Evolutionary conservation across 2,113 vertebrate genomes (phyloP).

Genomic region (Leptodactylus fuscus): DNA sequence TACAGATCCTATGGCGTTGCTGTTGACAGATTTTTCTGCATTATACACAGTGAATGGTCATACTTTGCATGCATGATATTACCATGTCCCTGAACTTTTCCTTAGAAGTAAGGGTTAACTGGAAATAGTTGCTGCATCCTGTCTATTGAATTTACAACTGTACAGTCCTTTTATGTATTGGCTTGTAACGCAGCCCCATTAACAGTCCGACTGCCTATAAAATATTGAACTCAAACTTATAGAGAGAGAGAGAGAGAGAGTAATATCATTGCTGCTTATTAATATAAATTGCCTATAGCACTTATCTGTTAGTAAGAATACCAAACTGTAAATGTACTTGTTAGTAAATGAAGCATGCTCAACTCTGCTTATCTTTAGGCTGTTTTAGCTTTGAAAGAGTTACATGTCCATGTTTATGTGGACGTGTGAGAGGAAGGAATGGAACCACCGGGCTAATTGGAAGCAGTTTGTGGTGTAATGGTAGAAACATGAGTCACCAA

Average conservation of each 20-base stretch:
- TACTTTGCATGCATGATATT: background rate
- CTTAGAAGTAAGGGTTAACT: too few species aligned
- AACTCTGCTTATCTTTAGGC: background rate
- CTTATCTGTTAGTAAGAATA: background rate
- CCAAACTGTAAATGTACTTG: background rate
- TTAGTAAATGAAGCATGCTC: background rate
- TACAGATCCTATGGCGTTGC: slow-evolving; percentile 50
- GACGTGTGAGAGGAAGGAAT: background rate
- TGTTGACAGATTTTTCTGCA: background rate
- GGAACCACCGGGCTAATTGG: slow-evolving; percentile 41
- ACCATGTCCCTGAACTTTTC: background rate
- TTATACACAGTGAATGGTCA: background rate
- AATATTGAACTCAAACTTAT: too few species aligned
- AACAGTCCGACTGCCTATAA: too few species aligned
- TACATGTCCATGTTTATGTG: slow-evolving; percentile 1
- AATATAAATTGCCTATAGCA: too few species aligned
- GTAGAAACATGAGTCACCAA: slow-evolving; percentile 36
- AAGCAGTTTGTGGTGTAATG: slow-evolving; percentile 39
- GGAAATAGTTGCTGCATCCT: background rate
- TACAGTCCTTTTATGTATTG: background rate
- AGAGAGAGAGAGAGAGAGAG: too few species aligned
- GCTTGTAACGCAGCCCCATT: too few species aligned
- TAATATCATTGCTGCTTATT: background rate
- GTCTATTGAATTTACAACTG: background rate
- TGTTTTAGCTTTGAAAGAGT: background rate